These are phyloP conservation scores for Orthonevra nobilis DNA, from an alignment of 2,888 invertebrate genomes.

Conservation along the genomic window DNA sequence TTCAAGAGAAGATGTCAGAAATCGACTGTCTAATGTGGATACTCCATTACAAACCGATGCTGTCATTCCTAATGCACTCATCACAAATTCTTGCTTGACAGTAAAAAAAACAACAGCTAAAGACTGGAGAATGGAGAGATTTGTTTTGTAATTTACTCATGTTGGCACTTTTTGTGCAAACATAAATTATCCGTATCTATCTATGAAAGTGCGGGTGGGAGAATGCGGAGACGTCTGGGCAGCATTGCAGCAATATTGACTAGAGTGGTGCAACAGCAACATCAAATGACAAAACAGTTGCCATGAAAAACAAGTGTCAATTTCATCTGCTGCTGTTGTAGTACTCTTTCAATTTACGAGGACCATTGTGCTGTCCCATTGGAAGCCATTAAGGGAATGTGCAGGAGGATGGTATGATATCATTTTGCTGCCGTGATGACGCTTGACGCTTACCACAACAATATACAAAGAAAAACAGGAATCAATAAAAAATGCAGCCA, in stretches of 20 bases:
- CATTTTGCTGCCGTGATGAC: too few species aligned
- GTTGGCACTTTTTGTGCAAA: constrained; percentile 22
- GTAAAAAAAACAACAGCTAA: constrained; percentile 6
- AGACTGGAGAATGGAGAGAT: not conserved
- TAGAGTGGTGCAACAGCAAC: constrained; percentile 9
- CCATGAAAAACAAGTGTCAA: constrained; percentile 21
- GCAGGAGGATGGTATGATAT: too few species aligned
- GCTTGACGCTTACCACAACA: too few species aligned
- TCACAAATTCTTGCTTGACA: constrained; percentile 21
- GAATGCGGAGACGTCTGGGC: not conserved
- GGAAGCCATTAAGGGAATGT: too few species aligned
- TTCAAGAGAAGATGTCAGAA: not conserved
- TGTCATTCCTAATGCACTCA: constrained; percentile 48
- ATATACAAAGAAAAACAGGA: too few species aligned
- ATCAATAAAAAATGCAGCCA: too few species aligned
- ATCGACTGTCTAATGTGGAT: not conserved
- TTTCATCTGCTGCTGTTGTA: constrained; percentile 1
- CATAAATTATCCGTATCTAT: too few species aligned
- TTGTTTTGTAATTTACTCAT: constrained; percentile 12
- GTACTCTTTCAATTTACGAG: constrained; percentile 6
- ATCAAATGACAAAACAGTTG: constrained; percentile 3
- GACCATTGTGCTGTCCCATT: too few species aligned
- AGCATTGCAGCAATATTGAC: not conserved
- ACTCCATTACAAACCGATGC: not conserved
- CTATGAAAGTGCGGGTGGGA: not conserved